A percentile compares a stretch with the other conserved stretches of the same genome.
Conservation (phyloP, 2,113 vertebrate species). For the Orthonyx spaldingii region DNA sequence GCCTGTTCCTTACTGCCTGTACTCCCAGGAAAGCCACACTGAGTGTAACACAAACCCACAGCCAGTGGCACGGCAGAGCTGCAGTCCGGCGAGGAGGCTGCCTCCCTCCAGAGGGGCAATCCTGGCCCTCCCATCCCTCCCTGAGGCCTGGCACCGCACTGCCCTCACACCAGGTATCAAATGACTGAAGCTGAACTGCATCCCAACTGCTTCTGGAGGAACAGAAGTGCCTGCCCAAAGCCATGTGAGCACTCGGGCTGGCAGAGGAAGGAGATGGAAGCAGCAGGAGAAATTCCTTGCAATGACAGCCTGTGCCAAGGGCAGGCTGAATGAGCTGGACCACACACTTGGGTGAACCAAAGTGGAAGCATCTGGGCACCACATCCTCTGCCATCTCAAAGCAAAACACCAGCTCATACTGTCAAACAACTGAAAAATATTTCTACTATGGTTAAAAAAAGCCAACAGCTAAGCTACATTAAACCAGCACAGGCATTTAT, state of each 20-base stretch:
- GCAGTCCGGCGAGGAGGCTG: not conserved
- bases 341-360: not conserved
- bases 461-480: not conserved
- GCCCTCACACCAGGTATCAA: not conserved
- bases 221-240: not conserved
- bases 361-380: not conserved
- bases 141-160: fast-evolving
- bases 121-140: not conserved
- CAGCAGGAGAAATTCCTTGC: fast-evolving
- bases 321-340: not conserved
- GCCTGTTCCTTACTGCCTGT: not conserved
- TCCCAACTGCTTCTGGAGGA: not conserved
- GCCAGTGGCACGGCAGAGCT: fast-evolving
- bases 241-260: fast-evolving
- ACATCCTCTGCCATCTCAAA: not conserved
- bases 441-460: not conserved
- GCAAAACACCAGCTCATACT: not conserved
- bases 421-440: not conserved
- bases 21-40: not conserved
- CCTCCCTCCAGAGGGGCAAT: not conserved
- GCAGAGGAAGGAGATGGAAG: not conserved
- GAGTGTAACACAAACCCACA: not conserved
- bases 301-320: not conserved
- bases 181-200: not conserved
- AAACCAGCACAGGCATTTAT: not conserved